Percentiles rank a stretch among this genome's conserved stretches.
Evolutionary conservation across 1,140 invertebrate genomes (phyloP).

Genomic region (Papilio glaucus): DNA sequence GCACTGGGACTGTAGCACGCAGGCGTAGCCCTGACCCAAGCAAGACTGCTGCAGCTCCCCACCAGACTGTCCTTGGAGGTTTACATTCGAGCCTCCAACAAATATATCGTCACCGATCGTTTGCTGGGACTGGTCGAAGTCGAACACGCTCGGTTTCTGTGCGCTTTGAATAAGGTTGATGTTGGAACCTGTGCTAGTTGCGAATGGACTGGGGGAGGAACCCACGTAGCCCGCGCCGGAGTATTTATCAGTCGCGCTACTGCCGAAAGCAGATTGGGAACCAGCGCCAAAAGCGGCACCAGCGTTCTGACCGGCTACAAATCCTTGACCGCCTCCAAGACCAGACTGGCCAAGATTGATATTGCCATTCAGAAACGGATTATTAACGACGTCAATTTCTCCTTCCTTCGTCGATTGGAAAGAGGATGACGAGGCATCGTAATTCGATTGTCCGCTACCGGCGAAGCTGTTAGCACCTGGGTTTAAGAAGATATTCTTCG

Average conservation of each 20-base stretch:
- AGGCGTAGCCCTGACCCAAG: conserved; percentile 82
- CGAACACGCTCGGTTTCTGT: conserved; percentile 62
- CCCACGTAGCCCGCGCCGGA: conserved; percentile 57
- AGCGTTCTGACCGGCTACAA: not conserved
- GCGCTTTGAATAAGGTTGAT: conserved; percentile 69
- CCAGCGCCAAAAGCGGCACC: conserved; percentile 29
- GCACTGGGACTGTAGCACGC: conserved; percentile 84
- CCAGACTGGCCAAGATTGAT: conserved; percentile 41
- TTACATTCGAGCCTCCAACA: conserved; percentile 51
- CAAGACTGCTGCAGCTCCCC: conserved; percentile 79
- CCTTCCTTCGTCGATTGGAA: conserved; percentile 29
- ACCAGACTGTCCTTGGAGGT: conserved; percentile 53
- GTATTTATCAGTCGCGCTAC: conserved; percentile 41
- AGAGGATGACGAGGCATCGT: conserved; percentile 9
- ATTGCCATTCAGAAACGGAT: conserved; percentile 53
- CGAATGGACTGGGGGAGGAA: conserved; percentile 66
- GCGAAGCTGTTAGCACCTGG: conserved; percentile 38
- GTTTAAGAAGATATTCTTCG: conserved; percentile 56
- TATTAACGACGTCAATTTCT: conserved; percentile 54
- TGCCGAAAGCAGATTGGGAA: conserved; percentile 39
- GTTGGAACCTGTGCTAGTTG: conserved; percentile 54
- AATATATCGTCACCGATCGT: conserved; percentile 64
- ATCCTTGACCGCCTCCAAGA: conserved; percentile 45
- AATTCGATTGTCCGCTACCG: conserved; percentile 17
- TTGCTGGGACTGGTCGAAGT: conserved; percentile 63